Conservation (phyloP, 2,113 vertebrate species). For the Syrmaticus mikado region DNA sequence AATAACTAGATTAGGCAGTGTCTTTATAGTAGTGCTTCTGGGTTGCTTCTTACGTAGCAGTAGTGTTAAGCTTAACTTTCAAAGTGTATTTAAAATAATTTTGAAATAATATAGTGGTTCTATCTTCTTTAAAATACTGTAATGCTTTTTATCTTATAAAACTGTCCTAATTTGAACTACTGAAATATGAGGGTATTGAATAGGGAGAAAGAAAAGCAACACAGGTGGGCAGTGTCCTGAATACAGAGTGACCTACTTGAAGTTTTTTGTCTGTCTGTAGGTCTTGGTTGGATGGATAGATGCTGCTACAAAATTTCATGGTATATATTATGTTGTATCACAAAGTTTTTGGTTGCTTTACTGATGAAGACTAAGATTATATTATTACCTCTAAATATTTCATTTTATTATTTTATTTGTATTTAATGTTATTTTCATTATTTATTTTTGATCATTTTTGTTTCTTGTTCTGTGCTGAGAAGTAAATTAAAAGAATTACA, state of each 20-base stretch:
- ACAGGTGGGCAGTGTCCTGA: background rate
- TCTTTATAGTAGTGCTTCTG: background rate
- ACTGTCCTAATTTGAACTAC: background rate
- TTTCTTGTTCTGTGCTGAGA: background rate
- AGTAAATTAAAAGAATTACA: background rate
- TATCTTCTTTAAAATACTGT: background rate
- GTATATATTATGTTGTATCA: no score
- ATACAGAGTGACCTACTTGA: background rate
- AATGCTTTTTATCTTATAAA: background rate
- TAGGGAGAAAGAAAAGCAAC: background rate
- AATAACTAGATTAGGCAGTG: background rate
- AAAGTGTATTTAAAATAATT: background rate
- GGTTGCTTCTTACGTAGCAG: background rate
- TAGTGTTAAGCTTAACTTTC: background rate
- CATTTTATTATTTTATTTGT: background rate
- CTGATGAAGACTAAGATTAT: background rate
- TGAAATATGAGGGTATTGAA: background rate
- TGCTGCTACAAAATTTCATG: background rate
- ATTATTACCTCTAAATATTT: background rate
- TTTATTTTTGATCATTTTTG: background rate
- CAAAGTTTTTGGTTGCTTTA: background rate
- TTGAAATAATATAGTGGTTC: background rate
- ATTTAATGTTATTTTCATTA: background rate
- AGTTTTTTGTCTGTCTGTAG: background rate
- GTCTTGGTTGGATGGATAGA: background rate